Conservation (phyloP, 2,113 vertebrate genomes). For the Tragelaphus scriptus region DNA sequence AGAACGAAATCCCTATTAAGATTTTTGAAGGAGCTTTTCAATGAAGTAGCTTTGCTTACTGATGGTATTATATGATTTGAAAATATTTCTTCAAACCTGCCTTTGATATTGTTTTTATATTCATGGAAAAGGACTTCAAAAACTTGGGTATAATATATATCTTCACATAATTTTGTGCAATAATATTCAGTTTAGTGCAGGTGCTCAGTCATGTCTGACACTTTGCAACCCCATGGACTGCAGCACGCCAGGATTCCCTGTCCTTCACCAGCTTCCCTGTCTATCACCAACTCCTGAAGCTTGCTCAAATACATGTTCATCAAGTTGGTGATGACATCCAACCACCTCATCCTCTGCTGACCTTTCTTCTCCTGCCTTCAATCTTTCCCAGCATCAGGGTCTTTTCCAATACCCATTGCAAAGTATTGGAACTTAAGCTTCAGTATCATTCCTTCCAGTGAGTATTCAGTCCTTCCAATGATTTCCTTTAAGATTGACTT, state of each 20-base stretch:
- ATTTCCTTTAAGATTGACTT: not conserved
- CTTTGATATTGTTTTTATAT: not conserved
- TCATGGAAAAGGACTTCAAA: not conserved
- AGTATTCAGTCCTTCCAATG: not conserved
- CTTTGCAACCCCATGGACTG: not conserved
- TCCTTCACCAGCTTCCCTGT: not conserved
- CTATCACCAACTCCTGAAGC: not conserved
- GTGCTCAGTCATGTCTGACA: not conserved
- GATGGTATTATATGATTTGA: not conserved
- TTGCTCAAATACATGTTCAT: not conserved
- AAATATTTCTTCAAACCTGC: not conserved
- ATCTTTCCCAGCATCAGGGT: not conserved
- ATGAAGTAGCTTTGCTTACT: conserved; percentile 36
- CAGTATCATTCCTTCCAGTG: not conserved
- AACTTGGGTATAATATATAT: not conserved
- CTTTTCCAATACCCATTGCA: not conserved
- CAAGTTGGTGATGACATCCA: not conserved
- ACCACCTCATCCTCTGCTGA: not conserved
- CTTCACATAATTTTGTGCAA: not conserved
- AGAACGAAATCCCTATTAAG: conserved; percentile 37
- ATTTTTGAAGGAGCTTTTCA: conserved; percentile 20
- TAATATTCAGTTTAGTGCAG: not conserved
- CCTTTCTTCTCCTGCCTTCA: not conserved
- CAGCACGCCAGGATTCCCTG: not conserved
- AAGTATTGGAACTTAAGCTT: not conserved